Conservation (phyloP, 1,140 invertebrate species). For the Drosophila hydei region DNA sequence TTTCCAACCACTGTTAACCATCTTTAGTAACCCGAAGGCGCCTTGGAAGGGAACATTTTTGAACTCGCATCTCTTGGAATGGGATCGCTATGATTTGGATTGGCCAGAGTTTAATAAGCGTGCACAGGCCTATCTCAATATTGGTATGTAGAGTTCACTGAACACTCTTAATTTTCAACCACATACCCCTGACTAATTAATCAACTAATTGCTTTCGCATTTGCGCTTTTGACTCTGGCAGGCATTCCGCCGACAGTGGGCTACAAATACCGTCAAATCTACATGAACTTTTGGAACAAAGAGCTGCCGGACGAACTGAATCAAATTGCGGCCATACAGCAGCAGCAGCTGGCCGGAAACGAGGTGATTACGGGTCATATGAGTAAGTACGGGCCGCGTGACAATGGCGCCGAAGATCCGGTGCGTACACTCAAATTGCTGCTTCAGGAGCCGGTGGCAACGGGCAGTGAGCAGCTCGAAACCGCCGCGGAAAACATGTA, state of each 20-base stretch:
- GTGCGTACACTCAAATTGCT: slow-evolving; percentile 74
- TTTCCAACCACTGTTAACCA: no score
- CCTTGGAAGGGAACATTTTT: slow-evolving; percentile 86
- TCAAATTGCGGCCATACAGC: slow-evolving; percentile 83
- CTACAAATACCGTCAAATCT: slow-evolving; percentile 87
- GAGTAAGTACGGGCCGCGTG: slow-evolving; percentile 75
- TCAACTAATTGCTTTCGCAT: not conserved
- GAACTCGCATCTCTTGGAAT: slow-evolving; percentile 86
- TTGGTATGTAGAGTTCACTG: slow-evolving; percentile 86
- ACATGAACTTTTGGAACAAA: slow-evolving; percentile 91
- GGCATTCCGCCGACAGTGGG: slow-evolving; percentile 88
- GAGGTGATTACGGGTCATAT: slow-evolving; percentile 82
- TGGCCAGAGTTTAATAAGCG: slow-evolving; percentile 91
- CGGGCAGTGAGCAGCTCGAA: slow-evolving; percentile 49
- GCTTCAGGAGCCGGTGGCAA: slow-evolving; percentile 57
- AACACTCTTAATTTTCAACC: not conserved
- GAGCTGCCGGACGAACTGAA: slow-evolving; percentile 87
- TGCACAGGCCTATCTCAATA: slow-evolving; percentile 89
- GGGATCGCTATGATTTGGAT: slow-evolving; percentile 88
- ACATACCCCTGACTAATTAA: not conserved
- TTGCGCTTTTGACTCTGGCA: slow-evolving; percentile 75
- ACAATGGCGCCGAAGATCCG: slow-evolving; percentile 75
- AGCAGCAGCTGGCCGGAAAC: slow-evolving; percentile 47
- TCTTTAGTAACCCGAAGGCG: slow-evolving; percentile 90
- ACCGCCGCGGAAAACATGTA: slow-evolving; percentile 79